Percentiles rank a stretch among this genome's conserved stretches.
phyloP scores from a whole-genome alignment of 1,140 invertebrate species.

The Drosophila ohnishii region DNA sequence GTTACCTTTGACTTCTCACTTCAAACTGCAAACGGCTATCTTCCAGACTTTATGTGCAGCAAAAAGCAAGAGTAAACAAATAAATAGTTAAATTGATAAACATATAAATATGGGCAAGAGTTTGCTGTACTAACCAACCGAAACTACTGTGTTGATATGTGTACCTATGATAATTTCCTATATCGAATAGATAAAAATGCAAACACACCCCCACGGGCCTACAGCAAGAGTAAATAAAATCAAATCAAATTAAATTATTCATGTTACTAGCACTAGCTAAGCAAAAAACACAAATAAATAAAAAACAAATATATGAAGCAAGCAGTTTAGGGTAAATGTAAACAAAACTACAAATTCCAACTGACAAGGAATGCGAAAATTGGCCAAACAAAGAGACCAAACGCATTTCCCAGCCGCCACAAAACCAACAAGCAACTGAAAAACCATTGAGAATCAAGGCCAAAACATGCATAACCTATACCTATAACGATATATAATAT shows the following conservation, averaged over 20 bases:
- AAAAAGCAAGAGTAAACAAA: constrained; percentile 31
- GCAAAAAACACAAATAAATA: constrained; percentile 4
- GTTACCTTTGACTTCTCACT: constrained; percentile 28
- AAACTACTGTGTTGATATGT: constrained; percentile 65
- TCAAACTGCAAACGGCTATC: constrained; percentile 52
- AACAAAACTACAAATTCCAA: constrained; percentile 23
- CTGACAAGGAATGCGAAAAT: constrained; percentile 51
- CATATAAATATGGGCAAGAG: constrained; percentile 41
- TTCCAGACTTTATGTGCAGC: constrained; percentile 50
- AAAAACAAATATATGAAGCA: constrained; percentile 18
- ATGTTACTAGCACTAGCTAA: constrained; percentile 64
- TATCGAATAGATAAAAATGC: constrained; percentile 36
- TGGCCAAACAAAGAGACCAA: constrained; percentile 72
- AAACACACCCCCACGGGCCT: constrained; percentile 24
- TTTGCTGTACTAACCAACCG: constrained; percentile 47
- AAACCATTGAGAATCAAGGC: constrained; percentile 48
- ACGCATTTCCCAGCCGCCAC: constrained; percentile 56
- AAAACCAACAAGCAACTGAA: constrained; percentile 32
- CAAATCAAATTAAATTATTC: constrained; percentile 62
- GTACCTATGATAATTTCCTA: constrained; percentile 70
- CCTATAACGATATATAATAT: constrained; percentile 34
- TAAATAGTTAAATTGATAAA: constrained; percentile 48
- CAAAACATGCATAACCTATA: constrained; percentile 49
- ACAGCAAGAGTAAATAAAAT: constrained; percentile 38
- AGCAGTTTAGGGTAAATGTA: constrained; percentile 32